These are phyloP conservation scores for Threskiornis aethiopicus DNA, from an alignment of 2,797 vertebrate species.

Conservation along the genomic window DNA sequence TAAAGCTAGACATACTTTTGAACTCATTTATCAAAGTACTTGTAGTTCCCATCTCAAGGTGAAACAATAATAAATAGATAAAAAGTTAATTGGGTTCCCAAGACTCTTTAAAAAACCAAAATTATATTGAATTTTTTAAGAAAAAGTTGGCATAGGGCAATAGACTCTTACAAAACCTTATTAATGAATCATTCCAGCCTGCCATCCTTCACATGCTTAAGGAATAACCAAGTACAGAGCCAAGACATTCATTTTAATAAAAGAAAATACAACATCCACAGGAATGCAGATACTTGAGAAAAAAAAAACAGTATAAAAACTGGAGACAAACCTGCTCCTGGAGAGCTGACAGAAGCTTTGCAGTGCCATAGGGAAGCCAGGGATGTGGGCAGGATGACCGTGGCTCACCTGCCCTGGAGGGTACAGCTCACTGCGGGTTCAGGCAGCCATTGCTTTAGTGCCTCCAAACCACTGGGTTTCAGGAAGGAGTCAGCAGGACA, in stretches of 20 bases:
- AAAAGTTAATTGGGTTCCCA: neutral
- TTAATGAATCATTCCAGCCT: neutral
- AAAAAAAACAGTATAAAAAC: neutral
- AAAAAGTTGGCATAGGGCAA: neutral
- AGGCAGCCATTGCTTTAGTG: neutral
- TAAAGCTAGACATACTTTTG: neutral
- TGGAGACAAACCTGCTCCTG: neutral
- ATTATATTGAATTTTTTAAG: neutral
- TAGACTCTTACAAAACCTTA: neutral
- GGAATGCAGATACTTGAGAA: neutral
- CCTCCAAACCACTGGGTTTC: neutral
- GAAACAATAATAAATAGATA: slow-evolving; percentile 6
- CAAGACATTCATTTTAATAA: neutral
- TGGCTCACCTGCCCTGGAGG: rapidly evolving
- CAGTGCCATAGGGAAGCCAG: neutral
- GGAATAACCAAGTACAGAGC: neutral
- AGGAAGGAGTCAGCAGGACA: neutral
- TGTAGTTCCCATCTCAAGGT: neutral
- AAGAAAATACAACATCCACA: neutral
- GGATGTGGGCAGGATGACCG: neutral
- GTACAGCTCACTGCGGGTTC: neutral
- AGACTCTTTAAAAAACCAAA: neutral
- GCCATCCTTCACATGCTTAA: neutral
- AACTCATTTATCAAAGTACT: neutral
- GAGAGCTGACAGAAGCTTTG: neutral